Conservation (phyloP, 2,888 invertebrate species). For the Strigamia crassipes region DNA sequence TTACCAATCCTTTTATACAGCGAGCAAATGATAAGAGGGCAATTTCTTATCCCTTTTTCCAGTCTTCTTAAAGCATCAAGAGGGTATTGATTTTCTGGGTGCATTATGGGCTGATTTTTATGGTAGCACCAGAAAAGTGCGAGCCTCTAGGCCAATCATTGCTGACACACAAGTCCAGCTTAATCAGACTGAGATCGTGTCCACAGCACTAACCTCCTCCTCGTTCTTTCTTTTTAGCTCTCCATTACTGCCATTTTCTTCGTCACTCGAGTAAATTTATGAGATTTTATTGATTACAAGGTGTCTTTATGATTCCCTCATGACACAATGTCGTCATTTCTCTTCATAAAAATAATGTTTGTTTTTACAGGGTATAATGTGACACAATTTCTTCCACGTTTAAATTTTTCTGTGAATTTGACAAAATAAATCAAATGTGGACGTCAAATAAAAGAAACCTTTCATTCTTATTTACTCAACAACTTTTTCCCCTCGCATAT, state of each 20-base stretch:
- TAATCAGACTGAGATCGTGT: constrained; percentile 18
- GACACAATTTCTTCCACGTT: neutral
- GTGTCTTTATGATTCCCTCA: neutral
- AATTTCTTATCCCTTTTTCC: constrained; percentile 33
- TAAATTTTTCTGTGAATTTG: neutral
- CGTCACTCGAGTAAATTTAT: constrained; percentile 13
- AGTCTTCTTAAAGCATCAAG: constrained; percentile 3
- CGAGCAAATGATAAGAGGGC: neutral
- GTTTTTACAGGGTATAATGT: neutral
- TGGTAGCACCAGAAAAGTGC: neutral
- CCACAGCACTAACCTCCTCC: neutral
- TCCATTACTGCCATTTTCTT: neutral
- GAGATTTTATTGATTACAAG: constrained; percentile 15
- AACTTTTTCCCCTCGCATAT: neutral
- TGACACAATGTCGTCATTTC: neutral
- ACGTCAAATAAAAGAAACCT: neutral
- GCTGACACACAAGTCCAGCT: constrained; percentile 34
- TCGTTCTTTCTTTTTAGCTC: constrained; percentile 4
- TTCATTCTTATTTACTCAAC: neutral
- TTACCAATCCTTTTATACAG: neutral
- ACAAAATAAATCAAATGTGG: neutral
- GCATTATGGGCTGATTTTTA: constrained; percentile 32
- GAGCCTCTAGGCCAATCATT: constrained; percentile 28
- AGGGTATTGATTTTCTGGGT: constrained; percentile 19
- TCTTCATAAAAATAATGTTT: neutral